Evolutionary conservation across 64 coral and sea anemone genomes (phyloP), one percentile per base, ranked within the genome.

Genomic region (Acropora tenuis): DNA sequence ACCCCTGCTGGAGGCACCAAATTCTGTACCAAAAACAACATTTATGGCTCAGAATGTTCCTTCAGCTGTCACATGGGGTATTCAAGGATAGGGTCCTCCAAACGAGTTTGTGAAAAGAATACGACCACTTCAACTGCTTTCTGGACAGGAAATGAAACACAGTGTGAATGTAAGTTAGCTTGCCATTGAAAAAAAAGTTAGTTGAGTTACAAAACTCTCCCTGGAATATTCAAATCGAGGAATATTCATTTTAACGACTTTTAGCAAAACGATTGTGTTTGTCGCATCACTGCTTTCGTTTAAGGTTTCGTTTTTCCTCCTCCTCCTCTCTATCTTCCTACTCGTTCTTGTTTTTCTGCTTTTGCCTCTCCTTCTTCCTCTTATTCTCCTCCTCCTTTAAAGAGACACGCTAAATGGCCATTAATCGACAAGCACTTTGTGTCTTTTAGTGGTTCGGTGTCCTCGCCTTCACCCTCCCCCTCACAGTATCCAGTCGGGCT

Each of bases 61-160:
- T 94, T 94, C 4, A 49, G 78, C 18, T 94, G 92, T 55, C 86
- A 71, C 18, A 42, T 49, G 45, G 92, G 92, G 41, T 80, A 94
- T 65, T 58, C 47, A 2, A 18, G 78, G 48, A 52, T 4, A 10
- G 92, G 92, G 17, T 94, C 92, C 2, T 2, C 46, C 10, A 77
- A 18, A 5, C 63, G 92, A 85, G 75, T 80, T 13, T 94, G 92
- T 50, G 87, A 90, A 61, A 94, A 90, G n/a, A 73, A 83, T 52
- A 30, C 72, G 30, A 15, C 10, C 17, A 75, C 50, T 0, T 73
- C 50, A 11, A 6, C 41, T 16, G 87, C 87, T 15, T 79, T 84
- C 60, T 94, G 92, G 92, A 94, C 87, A 17, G 92, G 92, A 69
- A 94, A 84, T n/a, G 58, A 81, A 59, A 94, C 92, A 19, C 19